Conservation (phyloP, 1,140 invertebrate species). For the Trichoplusia ni region DNA sequence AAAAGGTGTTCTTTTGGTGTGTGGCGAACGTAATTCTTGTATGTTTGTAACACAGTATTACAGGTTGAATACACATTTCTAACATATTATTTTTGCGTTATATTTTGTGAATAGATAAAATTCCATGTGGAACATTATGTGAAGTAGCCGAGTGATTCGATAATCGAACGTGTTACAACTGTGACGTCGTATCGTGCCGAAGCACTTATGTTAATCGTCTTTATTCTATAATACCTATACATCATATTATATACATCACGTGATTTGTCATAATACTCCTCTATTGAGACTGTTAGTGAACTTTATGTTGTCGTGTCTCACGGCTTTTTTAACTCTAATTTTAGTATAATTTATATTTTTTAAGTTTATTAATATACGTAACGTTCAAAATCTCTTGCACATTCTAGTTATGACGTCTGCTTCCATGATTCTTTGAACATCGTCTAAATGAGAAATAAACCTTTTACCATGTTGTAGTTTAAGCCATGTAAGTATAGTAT, state of each 20-base stretch:
- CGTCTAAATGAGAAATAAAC: no score
- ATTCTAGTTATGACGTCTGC: no score
- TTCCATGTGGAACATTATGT: conserved; percentile 6
- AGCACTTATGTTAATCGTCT: background rate
- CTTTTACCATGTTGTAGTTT: no score
- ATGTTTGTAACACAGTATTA: no score
- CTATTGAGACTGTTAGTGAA: conserved; percentile 6
- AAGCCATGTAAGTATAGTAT: background rate
- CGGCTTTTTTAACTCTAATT: background rate
- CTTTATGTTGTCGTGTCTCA: background rate
- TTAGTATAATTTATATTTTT: background rate
- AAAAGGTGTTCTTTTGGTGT: no score
- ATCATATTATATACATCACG: background rate
- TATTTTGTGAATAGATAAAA: conserved; percentile 2
- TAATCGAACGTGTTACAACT: background rate
- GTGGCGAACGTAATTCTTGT: no score
- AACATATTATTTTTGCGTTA: no score
- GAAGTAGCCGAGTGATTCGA: conserved; percentile 4
- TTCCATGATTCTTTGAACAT: no score
- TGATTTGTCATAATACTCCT: conserved; percentile 19
- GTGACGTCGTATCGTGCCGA: background rate
- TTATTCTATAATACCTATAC: background rate
- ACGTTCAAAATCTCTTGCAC: no score
- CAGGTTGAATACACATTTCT: no score
- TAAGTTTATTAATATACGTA: background rate